Percentiles rank a stretch among this genome's conserved stretches.
Evolutionary conservation across 2,888 invertebrate genomes (phyloP).

Genomic region (Tachina fera): DNA sequence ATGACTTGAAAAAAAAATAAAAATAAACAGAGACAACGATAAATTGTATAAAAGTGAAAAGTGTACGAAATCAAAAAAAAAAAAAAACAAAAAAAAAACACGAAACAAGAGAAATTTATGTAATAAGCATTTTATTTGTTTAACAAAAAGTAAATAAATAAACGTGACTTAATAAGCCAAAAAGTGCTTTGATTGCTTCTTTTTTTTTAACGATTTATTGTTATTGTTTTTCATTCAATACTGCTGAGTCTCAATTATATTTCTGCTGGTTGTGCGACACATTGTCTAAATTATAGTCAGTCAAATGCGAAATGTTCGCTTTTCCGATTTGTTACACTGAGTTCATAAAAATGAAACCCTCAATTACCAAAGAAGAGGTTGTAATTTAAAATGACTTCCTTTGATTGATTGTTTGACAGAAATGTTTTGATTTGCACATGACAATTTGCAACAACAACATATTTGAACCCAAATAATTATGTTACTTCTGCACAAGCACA

Average conservation of each 20-base stretch:
- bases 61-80: too few species aligned
- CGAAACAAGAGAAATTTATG: slow-evolving; percentile 16
- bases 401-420: neutral
- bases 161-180: slow-evolving; percentile 66
- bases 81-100: neutral
- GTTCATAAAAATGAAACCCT: neutral
- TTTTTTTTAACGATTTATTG: slow-evolving; percentile 33
- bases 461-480: slow-evolving; percentile 1
- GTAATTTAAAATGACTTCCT: neutral
- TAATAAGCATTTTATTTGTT: slow-evolving; percentile 45
- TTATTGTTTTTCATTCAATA: slow-evolving; percentile 3
- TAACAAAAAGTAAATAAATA: slow-evolving; percentile 60
- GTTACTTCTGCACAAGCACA: neutral
- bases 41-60: neutral
- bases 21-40: slow-evolving; percentile 6
- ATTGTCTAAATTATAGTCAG: slow-evolving; percentile 2
- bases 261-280: slow-evolving; percentile 31
- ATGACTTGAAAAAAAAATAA: slow-evolving; percentile 24
- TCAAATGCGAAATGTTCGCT: slow-evolving; percentile 21
- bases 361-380: neutral
- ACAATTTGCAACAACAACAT: neutral
- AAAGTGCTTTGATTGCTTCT: slow-evolving; percentile 56
- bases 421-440: neutral
- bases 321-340: neutral
- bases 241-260: slow-evolving; percentile 19